Percentiles rank a stretch among this genome's conserved stretches.
Conservation (phyloP, 2,113 vertebrate genomes). For the Calonectris borealis region DNA sequence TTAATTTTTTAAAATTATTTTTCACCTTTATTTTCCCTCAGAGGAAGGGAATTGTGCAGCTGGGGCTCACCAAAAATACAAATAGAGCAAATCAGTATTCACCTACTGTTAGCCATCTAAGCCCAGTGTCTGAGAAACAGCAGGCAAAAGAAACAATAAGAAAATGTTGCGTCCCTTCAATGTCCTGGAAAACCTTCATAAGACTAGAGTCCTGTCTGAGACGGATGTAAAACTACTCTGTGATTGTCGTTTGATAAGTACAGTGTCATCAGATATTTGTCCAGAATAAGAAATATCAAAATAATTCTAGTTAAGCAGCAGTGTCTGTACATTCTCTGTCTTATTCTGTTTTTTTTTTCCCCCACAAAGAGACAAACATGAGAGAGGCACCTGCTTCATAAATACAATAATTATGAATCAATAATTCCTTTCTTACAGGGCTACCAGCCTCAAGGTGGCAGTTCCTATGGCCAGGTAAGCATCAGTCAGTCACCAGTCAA, state of each 20-base stretch:
- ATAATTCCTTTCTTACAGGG: neutral
- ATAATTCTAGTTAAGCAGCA: neutral
- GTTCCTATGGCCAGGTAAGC: neutral
- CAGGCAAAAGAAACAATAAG: neutral
- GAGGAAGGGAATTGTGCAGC: neutral
- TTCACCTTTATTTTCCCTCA: neutral
- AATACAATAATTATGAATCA: neutral
- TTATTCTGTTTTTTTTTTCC: neutral
- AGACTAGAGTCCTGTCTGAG: neutral
- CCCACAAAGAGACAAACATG: neutral
- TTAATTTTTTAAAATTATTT: neutral
- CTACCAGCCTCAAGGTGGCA: neutral
- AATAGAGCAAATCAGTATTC: neutral
- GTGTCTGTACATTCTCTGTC: neutral
- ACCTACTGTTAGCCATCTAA: neutral
- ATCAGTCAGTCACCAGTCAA: neutral
- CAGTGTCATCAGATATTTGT: neutral
- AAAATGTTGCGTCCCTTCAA: rapidly evolving
- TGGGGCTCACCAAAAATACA: neutral
- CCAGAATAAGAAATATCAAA: neutral
- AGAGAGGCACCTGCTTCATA: neutral
- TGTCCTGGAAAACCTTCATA: neutral
- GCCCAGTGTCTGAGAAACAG: neutral
- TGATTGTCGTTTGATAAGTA: neutral
- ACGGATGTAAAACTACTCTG: rapidly evolving